Base-by-base conservation (phyloP, 1,140 invertebrate genomes). In the Micrasema longulum region DNA sequence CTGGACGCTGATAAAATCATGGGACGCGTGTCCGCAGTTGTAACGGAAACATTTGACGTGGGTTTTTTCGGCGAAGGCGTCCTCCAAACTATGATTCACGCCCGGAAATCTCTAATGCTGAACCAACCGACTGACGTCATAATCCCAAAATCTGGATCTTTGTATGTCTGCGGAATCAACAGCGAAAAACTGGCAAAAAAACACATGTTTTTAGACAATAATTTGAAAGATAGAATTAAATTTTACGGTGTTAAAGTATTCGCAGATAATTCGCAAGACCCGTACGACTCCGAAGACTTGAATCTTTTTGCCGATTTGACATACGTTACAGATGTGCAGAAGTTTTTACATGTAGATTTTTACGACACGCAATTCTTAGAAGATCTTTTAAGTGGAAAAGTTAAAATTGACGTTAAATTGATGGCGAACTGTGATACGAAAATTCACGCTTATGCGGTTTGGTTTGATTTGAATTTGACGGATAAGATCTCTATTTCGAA, bases 41-140 rank as follows among this genome's bases (percentile, higher is more conserved):
- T 94, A 1, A 93, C 91, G 55, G 93, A 95, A 82, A 90, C 90
- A 50, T 91, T 94, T 85, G 93, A 95, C 86, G 89, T 89, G 69
- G 92, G 89, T 1, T 77, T 94, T 20, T 90, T 94, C 81, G 93
- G 93, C 12, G 93, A 94, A 82, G 83, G 88, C 75, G 85, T 91
- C 36, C 78, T 94, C 36, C 82, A 88, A 76, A 89, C 90, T 18
- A 76, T 95, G 22, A 79, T 86, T 36, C 89, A 93, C 84, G 91
- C 92, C 5, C 90, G 89, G 85, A 77, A 88, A 67, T 78, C 88
- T 73, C 79, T 93, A 18, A 77, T 92, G 18, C 69, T 76, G 1
- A 53, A 67, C 47, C 75, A 16, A 63, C 78, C 74, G n/a, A 78
- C 77, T 62, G 83, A 80, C 53, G 84, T 85, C 71, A 83, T 89